Evolutionary conservation across 2,797 vertebrate genomes (phyloP).

Genomic region (Myotis planiceps): DNA sequence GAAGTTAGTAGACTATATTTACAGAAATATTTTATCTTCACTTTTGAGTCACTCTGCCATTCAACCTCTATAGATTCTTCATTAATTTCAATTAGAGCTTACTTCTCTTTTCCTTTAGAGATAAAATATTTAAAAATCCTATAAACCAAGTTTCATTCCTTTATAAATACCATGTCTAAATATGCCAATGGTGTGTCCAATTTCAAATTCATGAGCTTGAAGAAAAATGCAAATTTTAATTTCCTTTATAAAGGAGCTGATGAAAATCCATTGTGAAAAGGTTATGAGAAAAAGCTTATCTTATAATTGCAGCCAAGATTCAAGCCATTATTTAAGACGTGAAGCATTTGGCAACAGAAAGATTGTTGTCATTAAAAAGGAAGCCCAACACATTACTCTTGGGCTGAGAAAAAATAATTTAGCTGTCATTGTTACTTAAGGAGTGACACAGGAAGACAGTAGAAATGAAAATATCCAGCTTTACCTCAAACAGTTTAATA

Average conservation of each 20-base stretch:
- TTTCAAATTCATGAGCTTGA: constrained; percentile 49
- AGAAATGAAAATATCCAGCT: constrained; percentile 62
- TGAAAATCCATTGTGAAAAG: constrained; percentile 81
- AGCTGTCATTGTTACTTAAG: constrained; percentile 73
- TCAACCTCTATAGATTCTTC: constrained; percentile 58
- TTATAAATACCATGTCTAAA: constrained; percentile 50
- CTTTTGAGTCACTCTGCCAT: constrained; percentile 48
- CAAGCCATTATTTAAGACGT: constrained; percentile 82
- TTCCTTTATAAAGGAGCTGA: constrained; percentile 75
- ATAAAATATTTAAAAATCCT: constrained; percentile 34
- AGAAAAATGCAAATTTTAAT: constrained; percentile 73
- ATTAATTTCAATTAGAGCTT: constrained; percentile 63
- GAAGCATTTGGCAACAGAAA: constrained; percentile 82
- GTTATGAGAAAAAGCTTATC: constrained; percentile 84
- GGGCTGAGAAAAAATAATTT: constrained; percentile 75
- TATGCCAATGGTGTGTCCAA: constrained; percentile 23
- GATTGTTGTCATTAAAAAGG: constrained; percentile 79
- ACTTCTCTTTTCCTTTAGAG: constrained; percentile 53
- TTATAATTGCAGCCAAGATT: constrained; percentile 78
- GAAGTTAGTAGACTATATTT: background rate
- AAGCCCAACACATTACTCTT: constrained; percentile 77
- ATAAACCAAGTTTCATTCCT: constrained; percentile 26
- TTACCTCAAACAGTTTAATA: background rate
- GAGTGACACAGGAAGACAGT: constrained; percentile 49
- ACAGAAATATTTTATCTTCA: constrained; percentile 22